Evolutionary conservation across 2,888 invertebrate genomes (phyloP), one percentile per base, ranked within the genome.

Genomic region (Cephonodes hylas): DNA sequence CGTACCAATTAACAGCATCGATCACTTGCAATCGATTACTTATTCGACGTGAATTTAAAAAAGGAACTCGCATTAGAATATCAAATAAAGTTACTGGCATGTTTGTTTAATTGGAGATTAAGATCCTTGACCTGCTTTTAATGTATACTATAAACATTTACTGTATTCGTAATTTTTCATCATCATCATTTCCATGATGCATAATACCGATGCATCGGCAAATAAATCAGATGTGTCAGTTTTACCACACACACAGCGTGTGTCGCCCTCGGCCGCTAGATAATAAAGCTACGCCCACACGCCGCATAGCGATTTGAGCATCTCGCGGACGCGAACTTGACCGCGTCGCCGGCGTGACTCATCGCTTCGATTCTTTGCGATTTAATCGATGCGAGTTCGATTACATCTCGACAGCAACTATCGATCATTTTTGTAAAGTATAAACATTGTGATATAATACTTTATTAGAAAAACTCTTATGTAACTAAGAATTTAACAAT

Each of bases 311-410:
- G 65, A 61, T 58, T 53, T 45, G 62, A 34, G 70, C 66, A 61
- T 60, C 63, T 69, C 71, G 66, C 66, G 71, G 70, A 68, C 73
- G 67, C 70, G 78, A 81, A 78, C 80, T 81, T 80, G 80, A 81
- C 80, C 81, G 76, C 44, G 25, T n/a, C 58, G 57, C n/a, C 56
- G 61, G 48, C 45, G 65, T 80, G 80, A 80, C 66, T 80, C 80
- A 80, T 56, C 58, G 64, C 57, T 62, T 63, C 68, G 60, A 61
- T 27, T 18, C 31, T 53, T 53, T 48, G 1, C 53, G 31, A 53
- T 53, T 27, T 22, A 18, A 44, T 44, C 44, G 44, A 20, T 44
- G 15, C 15, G n/a, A 42, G 3, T 1, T 3, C 8, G 10, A 6
- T 10, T 20, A n/a, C 2, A 13, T 13, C 2, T 38, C 38, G n/a